Evolutionary conservation across 2,888 invertebrate species (phyloP).

Genomic region (Amphiduros pacificus): DNA sequence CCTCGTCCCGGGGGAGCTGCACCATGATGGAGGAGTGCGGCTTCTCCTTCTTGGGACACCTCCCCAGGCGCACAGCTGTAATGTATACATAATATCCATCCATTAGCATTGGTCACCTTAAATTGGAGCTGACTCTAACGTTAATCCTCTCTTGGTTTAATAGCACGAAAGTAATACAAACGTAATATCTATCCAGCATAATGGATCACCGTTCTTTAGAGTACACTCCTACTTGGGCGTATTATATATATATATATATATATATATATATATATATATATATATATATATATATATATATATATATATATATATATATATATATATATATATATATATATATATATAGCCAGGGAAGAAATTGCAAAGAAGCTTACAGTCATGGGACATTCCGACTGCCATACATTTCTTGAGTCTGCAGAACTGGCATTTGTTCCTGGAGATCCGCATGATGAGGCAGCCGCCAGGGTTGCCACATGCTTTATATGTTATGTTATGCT

Average conservation of each 20-base stretch:
- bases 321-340: constrained; percentile 1
- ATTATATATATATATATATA: not conserved
- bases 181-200: not conserved
- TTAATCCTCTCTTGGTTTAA: no score
- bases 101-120: no score
- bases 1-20: constrained; percentile 42
- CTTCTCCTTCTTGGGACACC: constrained; percentile 51
- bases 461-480: constrained; percentile 45
- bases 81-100: not conserved
- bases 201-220: no score
- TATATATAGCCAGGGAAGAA: not conserved
- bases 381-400: constrained; percentile 50
- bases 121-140: no score
- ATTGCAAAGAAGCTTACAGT: constrained; percentile 34
- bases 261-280: constrained; percentile 11
- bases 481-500: constrained; percentile 49
- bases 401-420: constrained; percentile 51
- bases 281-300: constrained; percentile 4
- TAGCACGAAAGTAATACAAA: not conserved
- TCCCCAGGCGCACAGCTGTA: constrained; percentile 46
- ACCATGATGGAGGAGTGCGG: constrained; percentile 46
- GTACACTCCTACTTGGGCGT: not conserved
- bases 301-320: not conserved
- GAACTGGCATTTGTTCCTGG: constrained; percentile 49
- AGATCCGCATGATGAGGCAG: constrained; percentile 51